Evolutionary conservation across 2,113 vertebrate species (phyloP), one percentile per base, ranked within the genome.

Genomic region (Gadus chalcogrammus): DNA sequence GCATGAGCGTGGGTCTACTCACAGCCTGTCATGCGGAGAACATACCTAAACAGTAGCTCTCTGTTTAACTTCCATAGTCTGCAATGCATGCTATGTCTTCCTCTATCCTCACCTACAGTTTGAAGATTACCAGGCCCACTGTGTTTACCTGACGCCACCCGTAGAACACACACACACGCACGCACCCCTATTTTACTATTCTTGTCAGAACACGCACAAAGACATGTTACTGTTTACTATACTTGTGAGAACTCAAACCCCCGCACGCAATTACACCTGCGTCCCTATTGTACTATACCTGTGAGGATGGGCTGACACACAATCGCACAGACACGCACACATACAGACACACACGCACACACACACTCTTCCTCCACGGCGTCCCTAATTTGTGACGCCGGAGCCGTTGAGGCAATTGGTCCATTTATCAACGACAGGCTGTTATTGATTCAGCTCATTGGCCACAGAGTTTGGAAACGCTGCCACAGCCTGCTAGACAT

Each of bases 361-460:
- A 79, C 83, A 83, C 82, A 71, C 69, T 67, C 38, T 2, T 74
- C 80, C 67, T 78, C 75, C 74, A 74, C 77, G 79, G 81, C 74
- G 75, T 80, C 75, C 42, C 69, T 85, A 82, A 82, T 84, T 80
- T 78, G 79, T 7, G 35, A 35, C 79, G 77, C 59, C 79, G 73
- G 78, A 83, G 85, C 90, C 84, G 78, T 87, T 89, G 85, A 84
- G 85, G 81, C 80, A 81, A 84, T 86, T 85, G 87, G 87, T 78
- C 84, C 85, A 89, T 89, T 90, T 85, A 90, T 92, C 87, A 90
- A 85, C 84, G 85, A 88, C 86, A 81, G 80, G 81, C 79, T 61
- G 69, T 68, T 13, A 92, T 90, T 11, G 86, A 91, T 91, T 84
- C 75, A 71, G 70, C 78, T 84, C 79, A 79, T 83, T 81, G 79